Evolutionary conservation across 2,888 invertebrate species (phyloP).

Genomic region (Meiosimyza decipiens): DNA sequence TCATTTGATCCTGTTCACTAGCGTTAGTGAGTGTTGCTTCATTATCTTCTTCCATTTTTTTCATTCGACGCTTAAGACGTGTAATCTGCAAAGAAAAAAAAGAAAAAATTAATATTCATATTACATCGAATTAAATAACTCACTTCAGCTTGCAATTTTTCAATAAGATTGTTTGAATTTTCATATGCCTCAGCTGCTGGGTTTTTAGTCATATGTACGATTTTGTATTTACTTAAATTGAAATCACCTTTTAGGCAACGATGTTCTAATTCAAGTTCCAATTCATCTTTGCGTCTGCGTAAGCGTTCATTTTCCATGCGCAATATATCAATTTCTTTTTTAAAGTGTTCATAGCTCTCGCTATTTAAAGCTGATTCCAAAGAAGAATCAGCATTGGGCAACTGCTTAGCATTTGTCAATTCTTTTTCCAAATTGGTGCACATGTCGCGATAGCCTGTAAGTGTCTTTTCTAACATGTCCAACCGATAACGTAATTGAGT

Average conservation of each 20-base stretch:
- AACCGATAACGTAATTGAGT: conserved; percentile 73
- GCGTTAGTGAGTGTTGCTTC: conserved; percentile 59
- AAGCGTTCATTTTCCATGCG: conserved; percentile 69
- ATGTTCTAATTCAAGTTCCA: conserved; percentile 77
- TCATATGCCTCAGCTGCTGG: conserved; percentile 78
- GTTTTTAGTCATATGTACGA: conserved; percentile 77
- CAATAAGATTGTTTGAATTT: conserved; percentile 74
- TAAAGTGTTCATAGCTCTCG: conserved; percentile 71
- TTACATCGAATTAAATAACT: neutral
- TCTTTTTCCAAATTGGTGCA: conserved; percentile 75
- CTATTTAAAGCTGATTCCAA: conserved; percentile 51
- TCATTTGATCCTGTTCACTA: conserved; percentile 62
- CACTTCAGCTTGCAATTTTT: conserved; percentile 78
- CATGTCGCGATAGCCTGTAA: conserved; percentile 80
- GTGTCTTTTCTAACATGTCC: conserved; percentile 77
- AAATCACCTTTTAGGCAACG: conserved; percentile 71
- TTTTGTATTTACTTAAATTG: conserved; percentile 59
- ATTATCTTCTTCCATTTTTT: conserved; percentile 63
- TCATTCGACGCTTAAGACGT: conserved; percentile 66
- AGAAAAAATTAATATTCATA: neutral
- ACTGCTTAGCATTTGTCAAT: conserved; percentile 64
- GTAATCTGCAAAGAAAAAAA: conserved; percentile 66
- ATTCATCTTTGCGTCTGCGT: conserved; percentile 71
- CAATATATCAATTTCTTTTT: conserved; percentile 71
- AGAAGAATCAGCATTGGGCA: conserved; percentile 44